Conservation (phyloP, 2,797 vertebrate genomes). For the Poecilia wingei region DNA sequence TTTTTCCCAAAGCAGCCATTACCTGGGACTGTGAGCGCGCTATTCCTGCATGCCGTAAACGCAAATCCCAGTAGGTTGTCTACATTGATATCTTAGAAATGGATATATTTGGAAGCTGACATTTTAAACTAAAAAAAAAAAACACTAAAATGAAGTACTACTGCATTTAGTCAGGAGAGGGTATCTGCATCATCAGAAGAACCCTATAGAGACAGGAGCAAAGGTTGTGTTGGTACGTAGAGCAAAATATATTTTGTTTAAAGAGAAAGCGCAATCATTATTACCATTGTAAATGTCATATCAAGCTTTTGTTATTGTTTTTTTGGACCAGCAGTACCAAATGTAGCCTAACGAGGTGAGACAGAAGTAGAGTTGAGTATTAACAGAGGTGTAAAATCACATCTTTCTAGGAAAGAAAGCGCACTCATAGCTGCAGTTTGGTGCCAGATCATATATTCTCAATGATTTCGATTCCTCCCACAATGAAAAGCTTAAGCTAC, state of each 20-base stretch:
- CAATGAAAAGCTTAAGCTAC: background rate
- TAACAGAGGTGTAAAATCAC: background rate
- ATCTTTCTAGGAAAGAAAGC: background rate
- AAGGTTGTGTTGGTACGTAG: background rate
- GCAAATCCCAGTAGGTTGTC: background rate
- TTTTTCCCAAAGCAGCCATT: background rate
- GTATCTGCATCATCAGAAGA: background rate
- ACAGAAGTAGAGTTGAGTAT: background rate
- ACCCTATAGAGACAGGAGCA: background rate
- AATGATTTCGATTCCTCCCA: background rate
- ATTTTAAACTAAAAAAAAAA: background rate
- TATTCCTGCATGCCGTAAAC: background rate
- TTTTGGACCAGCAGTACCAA: background rate
- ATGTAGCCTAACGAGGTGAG: background rate
- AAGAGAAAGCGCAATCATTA: background rate
- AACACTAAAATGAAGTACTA: background rate
- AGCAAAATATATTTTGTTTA: background rate
- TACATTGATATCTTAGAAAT: background rate
- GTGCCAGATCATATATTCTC: background rate
- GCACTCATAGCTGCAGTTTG: background rate
- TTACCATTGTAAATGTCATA: background rate
- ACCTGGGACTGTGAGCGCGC: background rate
- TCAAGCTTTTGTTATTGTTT: background rate
- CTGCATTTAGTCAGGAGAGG: background rate
- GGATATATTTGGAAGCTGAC: slow-evolving; percentile 1